These are phyloP conservation scores for Urocolius indicus DNA, from an alignment of 2,113 vertebrate genomes.

Conservation along the genomic window DNA sequence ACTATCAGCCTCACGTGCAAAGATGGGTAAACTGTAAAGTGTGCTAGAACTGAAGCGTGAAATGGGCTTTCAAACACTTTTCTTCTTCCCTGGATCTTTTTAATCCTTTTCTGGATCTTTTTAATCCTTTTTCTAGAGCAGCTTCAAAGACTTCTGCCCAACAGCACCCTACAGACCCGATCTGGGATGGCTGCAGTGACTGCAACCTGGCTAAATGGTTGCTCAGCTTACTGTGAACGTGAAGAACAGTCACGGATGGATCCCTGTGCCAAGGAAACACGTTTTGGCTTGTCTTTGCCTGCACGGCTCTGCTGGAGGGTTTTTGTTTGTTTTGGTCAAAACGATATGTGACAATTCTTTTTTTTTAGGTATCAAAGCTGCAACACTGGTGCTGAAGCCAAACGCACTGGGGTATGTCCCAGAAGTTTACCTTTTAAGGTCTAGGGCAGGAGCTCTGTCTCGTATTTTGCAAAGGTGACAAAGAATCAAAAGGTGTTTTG, in stretches of 20 bases:
- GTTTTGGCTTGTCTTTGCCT: not conserved
- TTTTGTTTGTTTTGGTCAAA: not conserved
- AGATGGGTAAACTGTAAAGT: not conserved
- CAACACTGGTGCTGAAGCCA: not conserved
- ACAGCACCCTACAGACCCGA: not conserved
- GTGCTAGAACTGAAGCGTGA: not conserved
- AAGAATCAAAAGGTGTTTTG: not conserved
- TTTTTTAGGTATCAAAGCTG: not conserved
- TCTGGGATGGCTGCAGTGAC: not conserved
- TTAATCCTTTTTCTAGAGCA: not conserved
- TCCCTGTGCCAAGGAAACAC: not conserved
- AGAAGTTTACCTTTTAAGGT: not conserved
- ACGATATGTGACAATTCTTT: not conserved
- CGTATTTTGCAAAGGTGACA: not conserved
- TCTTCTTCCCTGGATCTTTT: not conserved
- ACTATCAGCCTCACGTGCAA: not conserved
- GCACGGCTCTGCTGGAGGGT: not conserved
- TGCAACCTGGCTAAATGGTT: slow-evolving; percentile 13
- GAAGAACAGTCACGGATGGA: not conserved
- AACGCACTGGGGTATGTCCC: not conserved
- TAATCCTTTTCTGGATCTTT: not conserved
- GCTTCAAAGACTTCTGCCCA: not conserved
- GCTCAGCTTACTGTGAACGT: not conserved
- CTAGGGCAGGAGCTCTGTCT: not conserved
- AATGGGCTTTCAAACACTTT: not conserved